These are phyloP conservation scores for Gastrophryne carolinensis DNA, from an alignment of 2,797 vertebrate species.

Conservation along the genomic window DNA sequence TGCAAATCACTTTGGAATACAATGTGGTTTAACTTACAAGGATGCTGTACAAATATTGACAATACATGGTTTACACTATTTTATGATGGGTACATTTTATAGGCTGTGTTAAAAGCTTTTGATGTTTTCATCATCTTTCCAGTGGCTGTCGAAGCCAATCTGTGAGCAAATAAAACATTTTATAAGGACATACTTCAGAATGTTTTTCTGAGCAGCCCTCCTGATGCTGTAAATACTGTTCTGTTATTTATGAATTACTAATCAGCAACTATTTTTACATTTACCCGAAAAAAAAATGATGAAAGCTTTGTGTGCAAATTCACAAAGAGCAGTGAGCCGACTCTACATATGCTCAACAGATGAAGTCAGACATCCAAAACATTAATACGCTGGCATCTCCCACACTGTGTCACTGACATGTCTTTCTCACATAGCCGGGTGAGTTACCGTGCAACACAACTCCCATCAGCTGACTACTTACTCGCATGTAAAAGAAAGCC, in stretches of 20 bases:
- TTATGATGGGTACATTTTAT: background rate
- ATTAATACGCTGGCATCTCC: background rate
- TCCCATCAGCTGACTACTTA: slow-evolving; percentile 62
- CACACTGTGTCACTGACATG: background rate
- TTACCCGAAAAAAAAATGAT: slow-evolving; percentile 17
- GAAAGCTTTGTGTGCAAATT: background rate
- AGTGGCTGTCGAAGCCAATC: background rate
- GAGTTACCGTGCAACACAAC: background rate
- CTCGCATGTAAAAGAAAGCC: slow-evolving; percentile 90
- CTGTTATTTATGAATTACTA: slow-evolving; percentile 5
- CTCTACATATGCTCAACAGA: slow-evolving; percentile 23
- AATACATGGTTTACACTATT: background rate
- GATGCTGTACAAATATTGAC: too few species aligned
- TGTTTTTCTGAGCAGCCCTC: background rate
- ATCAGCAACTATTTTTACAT: background rate
- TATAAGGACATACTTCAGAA: background rate
- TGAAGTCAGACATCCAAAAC: background rate
- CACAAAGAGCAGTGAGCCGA: background rate
- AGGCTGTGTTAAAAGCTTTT: background rate
- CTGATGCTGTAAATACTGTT: background rate
- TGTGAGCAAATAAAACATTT: background rate
- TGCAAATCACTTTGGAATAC: too few species aligned
- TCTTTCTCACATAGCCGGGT: background rate
- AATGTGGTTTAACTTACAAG: too few species aligned
- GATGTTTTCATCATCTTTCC: background rate